Evolutionary conservation across 2,888 invertebrate genomes (phyloP).

Genomic region (Cetonia aurata): DNA sequence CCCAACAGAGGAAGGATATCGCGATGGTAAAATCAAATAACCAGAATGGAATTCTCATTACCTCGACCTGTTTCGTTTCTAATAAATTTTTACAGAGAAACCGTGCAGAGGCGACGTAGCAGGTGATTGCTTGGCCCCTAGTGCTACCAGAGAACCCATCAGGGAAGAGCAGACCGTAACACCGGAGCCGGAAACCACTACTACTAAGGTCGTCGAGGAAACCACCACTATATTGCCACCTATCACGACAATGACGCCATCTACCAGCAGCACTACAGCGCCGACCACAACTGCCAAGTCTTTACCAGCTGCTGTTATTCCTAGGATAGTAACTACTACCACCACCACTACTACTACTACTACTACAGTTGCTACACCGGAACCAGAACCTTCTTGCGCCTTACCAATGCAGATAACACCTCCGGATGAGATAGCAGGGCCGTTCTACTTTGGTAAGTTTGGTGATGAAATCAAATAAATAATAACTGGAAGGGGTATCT

Average conservation of each 20-base stretch:
- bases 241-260: not conserved
- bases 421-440: slow-evolving; percentile 68
- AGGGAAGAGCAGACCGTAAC: not conserved
- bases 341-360: too few relatives aligned
- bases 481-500: not conserved
- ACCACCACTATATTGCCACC: not conserved
- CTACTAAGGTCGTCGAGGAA: not conserved
- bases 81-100: slow-evolving; percentile 25
- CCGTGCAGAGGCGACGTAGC: slow-evolving; percentile 61
- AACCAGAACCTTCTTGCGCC: slow-evolving; percentile 67
- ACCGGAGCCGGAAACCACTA: not conserved
- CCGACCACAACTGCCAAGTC: not conserved
- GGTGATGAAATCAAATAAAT: slow-evolving; percentile 7
- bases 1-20: not conserved
- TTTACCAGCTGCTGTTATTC: slow-evolving; percentile 57
- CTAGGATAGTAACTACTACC: slow-evolving; percentile 50
- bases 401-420: slow-evolving; percentile 69
- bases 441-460: slow-evolving; percentile 74
- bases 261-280: not conserved
- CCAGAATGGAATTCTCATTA: not conserved
- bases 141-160: not conserved
- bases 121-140: slow-evolving; percentile 47
- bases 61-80: not conserved
- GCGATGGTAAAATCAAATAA: slow-evolving; percentile 31
- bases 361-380: slow-evolving; percentile 50